Evolutionary conservation across 2,797 vertebrate genomes (phyloP), one percentile per base, ranked within the genome.

Genomic region (Enteromius fasciolatus): DNA sequence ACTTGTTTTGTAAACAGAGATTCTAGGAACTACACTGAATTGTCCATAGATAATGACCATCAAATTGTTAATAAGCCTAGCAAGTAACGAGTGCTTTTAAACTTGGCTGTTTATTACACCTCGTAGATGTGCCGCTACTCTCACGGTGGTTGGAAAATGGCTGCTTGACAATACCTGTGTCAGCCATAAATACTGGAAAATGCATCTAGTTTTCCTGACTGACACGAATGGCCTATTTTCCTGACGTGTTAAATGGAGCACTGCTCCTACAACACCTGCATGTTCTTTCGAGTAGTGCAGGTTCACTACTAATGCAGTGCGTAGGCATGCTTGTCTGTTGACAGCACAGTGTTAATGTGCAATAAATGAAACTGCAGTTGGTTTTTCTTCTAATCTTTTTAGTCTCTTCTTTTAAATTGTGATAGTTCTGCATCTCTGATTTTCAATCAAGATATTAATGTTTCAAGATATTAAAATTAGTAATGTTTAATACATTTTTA

Each of bases 31-130:
- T 78, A 46, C 82, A 87, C 83, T 79, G 87, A 84, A 85, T 88
- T 86, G 67, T 84, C 89, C 73, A 80, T 74, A 79, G 50, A n/a
- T 17, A 57, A 33, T 66, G 78, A 64, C 25, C 63, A 76, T 80
- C 31, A 86, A 86, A 89, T 87, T 87, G 81, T 80, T 84, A 73
- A 78, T 10, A 59, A 82, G 73, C 84, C 84, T 75, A 64, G 78
- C 87, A 83, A 78, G 63, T 76, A 78, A 84, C 61, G 83, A 81
- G 52, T n/a, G 48, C 54, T 76, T 69, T 39, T 46, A 84, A 83
- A 44, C 25, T 48, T 88, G 80, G 74, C 12, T 80, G 80, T 89
- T 89, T 82, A 59, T 72, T 87, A 84, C 54, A 83, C 87, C 76
- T 44, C 11, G 31, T 39, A 76, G 73, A 41, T 33, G 10, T 74